Percentiles rank a stretch among this genome's conserved stretches.
These are phyloP conservation scores for Ectropis crepuscularia DNA, from an alignment of 2,888 invertebrate species.

Conservation along the genomic window DNA sequence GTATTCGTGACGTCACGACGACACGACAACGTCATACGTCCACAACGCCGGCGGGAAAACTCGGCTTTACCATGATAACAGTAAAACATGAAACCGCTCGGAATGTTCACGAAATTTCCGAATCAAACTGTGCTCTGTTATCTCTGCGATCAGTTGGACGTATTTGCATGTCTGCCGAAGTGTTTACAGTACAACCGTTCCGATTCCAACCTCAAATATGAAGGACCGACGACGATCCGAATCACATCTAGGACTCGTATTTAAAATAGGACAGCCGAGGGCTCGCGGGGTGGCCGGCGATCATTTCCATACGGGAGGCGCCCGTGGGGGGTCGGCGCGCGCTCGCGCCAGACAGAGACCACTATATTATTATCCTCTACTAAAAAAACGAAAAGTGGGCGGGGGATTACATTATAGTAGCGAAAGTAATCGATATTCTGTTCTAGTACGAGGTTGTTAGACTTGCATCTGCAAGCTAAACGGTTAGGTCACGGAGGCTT, in stretches of 20 bases:
- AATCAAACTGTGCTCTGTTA: slow-evolving; percentile 71
- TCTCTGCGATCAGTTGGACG: slow-evolving; percentile 71
- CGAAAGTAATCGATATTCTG: slow-evolving; percentile 86
- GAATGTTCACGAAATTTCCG: slow-evolving; percentile 54
- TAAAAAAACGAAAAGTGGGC: slow-evolving; percentile 85
- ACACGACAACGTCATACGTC: slow-evolving; percentile 50
- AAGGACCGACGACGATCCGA: slow-evolving; percentile 62
- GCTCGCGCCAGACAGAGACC: slow-evolving; percentile 72
- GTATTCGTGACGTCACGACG: slow-evolving; percentile 78
- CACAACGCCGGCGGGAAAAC: slow-evolving; percentile 42
- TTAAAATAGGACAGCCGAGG: slow-evolving; percentile 82
- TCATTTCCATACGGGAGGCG: slow-evolving; percentile 82
- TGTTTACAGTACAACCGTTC: slow-evolving; percentile 9
- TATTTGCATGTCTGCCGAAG: slow-evolving; percentile 63
- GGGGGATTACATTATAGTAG: slow-evolving; percentile 86
- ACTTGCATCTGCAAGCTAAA: slow-evolving; percentile 82
- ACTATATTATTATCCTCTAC: slow-evolving; percentile 78
- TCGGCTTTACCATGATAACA: slow-evolving; percentile 47
- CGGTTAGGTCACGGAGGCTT: slow-evolving; percentile 70
- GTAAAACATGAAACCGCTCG: slow-evolving; percentile 51
- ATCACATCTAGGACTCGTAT: slow-evolving; percentile 71
- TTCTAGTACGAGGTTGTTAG: slow-evolving; percentile 83
- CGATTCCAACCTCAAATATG: slow-evolving; percentile 39
- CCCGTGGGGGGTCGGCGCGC: slow-evolving; percentile 58
- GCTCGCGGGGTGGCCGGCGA: slow-evolving; percentile 70